phyloP scores from a whole-genome alignment of 2,888 invertebrate species.

The Watsonalla cultraria region DNA sequence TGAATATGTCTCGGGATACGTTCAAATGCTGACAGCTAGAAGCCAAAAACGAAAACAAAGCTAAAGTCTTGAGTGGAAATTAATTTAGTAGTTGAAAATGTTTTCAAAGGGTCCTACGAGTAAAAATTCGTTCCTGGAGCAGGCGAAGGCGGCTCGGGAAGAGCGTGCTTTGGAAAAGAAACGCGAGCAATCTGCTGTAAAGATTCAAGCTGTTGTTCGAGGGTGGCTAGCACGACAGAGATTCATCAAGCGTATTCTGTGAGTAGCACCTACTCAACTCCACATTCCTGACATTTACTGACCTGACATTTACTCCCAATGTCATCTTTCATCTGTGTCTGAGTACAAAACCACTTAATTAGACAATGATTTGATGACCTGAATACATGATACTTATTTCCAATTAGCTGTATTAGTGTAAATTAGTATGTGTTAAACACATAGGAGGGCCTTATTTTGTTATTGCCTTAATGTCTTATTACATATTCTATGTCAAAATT shows the following conservation, averaged over 20 bases:
- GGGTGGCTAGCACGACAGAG: conserved; percentile 84
- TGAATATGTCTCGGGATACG: conserved; percentile 19
- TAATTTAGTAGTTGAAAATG: conserved; percentile 39
- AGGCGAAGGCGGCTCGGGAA: conserved; percentile 93
- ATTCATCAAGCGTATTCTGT: conserved; percentile 84
- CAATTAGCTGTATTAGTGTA: not conserved
- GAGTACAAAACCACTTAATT: too few relatives aligned
- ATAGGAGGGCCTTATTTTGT: not conserved
- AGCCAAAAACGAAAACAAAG: conserved; percentile 27
- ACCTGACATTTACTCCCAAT: conserved; percentile 1
- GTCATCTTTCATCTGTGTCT: too few relatives aligned
- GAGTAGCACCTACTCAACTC: conserved; percentile 45
- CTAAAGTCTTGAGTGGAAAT: conserved; percentile 24
- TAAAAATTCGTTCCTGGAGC: conserved; percentile 90
- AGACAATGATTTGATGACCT: not conserved
- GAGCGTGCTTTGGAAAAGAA: conserved; percentile 92
- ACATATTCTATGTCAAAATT: too few relatives aligned
- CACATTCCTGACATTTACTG: conserved; percentile 2
- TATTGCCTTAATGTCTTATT: not conserved
- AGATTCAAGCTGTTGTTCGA: conserved; percentile 86
- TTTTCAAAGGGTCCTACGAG: conserved; percentile 72
- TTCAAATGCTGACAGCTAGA: conserved; percentile 42
- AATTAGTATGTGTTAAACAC: not conserved
- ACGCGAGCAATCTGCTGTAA: conserved; percentile 84
- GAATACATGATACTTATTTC: not conserved